These are phyloP conservation scores for Nothobranchius furzeri DNA, from an alignment of 2,113 vertebrate genomes.

Conservation along the genomic window DNA sequence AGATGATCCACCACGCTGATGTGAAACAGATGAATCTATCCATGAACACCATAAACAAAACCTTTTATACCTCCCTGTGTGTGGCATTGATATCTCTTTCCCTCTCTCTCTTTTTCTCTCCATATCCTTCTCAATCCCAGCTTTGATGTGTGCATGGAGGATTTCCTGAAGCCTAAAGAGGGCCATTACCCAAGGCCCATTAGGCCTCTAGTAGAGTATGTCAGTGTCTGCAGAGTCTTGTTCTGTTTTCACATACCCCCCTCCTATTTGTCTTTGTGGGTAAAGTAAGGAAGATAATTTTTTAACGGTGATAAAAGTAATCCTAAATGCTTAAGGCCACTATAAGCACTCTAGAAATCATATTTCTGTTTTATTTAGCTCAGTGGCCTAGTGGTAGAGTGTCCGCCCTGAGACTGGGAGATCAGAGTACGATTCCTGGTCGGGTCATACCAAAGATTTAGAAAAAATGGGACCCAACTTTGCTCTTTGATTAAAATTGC, in stretches of 20 bases:
- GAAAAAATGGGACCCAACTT: too few relatives aligned
- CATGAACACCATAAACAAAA: slow-evolving; percentile 20
- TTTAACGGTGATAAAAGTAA: slow-evolving; percentile 17
- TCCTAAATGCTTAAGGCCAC: background rate
- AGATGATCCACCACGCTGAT: background rate
- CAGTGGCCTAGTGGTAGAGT: too few relatives aligned
- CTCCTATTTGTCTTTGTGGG: slow-evolving; percentile 35
- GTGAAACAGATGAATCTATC: slow-evolving; percentile 13
- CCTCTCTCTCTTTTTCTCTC: slow-evolving; percentile 45
- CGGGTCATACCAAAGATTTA: too few relatives aligned
- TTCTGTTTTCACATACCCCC: slow-evolving; percentile 67
- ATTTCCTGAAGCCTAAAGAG: slow-evolving; percentile 80
- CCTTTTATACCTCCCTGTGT: slow-evolving; percentile 55
- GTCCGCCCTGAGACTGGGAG: too few relatives aligned
- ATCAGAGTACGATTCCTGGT: too few relatives aligned
- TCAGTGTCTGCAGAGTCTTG: slow-evolving; percentile 71
- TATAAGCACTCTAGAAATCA: too few relatives aligned
- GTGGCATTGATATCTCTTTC: slow-evolving; percentile 61
- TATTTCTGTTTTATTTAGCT: too few relatives aligned
- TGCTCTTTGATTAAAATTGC: too few relatives aligned
- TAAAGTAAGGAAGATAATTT: slow-evolving; percentile 2
- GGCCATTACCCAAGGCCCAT: slow-evolving; percentile 81
- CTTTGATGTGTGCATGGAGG: slow-evolving; percentile 78
- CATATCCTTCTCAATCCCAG: slow-evolving; percentile 68
- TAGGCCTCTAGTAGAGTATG: slow-evolving; percentile 82